These are phyloP conservation scores for Platygyra sinensis DNA, from an alignment of 64 coral and sea anemone genomes.

Conservation along the genomic window DNA sequence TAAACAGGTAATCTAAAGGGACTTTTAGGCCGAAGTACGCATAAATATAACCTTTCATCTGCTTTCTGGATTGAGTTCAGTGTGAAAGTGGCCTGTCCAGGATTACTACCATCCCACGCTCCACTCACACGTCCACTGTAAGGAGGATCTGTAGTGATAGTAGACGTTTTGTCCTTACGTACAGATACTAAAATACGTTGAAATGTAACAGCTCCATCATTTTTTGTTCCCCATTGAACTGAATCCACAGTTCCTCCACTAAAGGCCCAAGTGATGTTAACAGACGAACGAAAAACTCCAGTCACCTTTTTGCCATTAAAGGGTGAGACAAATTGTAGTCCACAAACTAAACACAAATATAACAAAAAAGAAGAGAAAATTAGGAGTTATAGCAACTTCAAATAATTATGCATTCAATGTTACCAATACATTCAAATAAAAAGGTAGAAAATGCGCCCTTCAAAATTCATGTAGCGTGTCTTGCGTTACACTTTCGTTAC, in stretches of 20 bases:
- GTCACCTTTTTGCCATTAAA: too few species aligned
- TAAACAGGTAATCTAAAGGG: not conserved
- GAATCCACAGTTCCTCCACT: not conserved
- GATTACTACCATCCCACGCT: not conserved
- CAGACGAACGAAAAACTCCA: too few species aligned
- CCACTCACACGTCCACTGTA: not conserved
- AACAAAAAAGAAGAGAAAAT: too few species aligned
- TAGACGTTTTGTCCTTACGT: not conserved
- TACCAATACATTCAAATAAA: too few species aligned
- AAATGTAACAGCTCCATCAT: not conserved
- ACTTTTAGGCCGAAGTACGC: not conserved
- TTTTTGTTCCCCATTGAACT: not conserved
- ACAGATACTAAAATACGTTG: not conserved
- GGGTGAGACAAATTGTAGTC: too few species aligned
- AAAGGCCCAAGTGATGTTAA: not conserved
- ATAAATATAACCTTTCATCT: not conserved
- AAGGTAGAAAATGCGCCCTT: too few species aligned
- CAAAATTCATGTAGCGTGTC: too few species aligned
- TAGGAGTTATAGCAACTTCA: too few species aligned
- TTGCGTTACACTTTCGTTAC: too few species aligned
- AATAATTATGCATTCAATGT: too few species aligned
- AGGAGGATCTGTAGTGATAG: not conserved
- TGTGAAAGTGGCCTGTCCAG: not conserved
- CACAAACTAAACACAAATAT: too few species aligned
- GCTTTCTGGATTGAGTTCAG: not conserved